A percentile compares a stretch with the other conserved stretches of the same genome.
phyloP scores from a whole-genome alignment of 2,113 vertebrate genomes.

The Struthio camelus region DNA sequence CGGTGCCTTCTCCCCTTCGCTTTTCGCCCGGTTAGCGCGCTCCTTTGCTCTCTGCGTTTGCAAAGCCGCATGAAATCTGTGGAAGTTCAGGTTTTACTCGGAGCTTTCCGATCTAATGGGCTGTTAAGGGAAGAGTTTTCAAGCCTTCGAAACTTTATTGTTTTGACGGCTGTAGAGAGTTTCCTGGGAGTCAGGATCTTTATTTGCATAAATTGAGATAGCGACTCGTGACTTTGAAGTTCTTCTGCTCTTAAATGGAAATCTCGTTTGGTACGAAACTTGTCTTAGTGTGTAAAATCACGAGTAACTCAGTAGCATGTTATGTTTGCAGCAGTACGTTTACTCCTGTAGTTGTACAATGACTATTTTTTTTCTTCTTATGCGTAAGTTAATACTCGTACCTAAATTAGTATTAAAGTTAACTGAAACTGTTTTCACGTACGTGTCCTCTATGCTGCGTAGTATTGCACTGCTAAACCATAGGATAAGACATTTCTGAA shows the following conservation, averaged over 20 bases:
- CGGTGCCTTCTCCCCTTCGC: no score
- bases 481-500: accelerated
- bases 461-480: not conserved
- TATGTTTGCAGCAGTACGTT: accelerated
- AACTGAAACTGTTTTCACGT: not conserved
- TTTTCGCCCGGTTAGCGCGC: no score
- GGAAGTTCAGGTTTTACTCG: accelerated
- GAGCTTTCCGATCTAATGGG: not conserved
- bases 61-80: not conserved
- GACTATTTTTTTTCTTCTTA: not conserved
- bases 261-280: accelerated
- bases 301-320: accelerated
- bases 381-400: not conserved
- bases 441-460: accelerated
- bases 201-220: not conserved
- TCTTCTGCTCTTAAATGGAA: not conserved
- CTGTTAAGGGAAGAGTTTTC: not conserved
- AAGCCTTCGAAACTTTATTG: accelerated
- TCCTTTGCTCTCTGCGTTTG: not conserved
- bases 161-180: accelerated
- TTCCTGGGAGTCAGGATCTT: not conserved
- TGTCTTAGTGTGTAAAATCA: no score
- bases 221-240: not conserved
- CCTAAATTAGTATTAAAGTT: not conserved
- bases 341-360: accelerated